Conservation (phyloP, 2,113 vertebrate genomes). For the Catharus bicknelli region DNA sequence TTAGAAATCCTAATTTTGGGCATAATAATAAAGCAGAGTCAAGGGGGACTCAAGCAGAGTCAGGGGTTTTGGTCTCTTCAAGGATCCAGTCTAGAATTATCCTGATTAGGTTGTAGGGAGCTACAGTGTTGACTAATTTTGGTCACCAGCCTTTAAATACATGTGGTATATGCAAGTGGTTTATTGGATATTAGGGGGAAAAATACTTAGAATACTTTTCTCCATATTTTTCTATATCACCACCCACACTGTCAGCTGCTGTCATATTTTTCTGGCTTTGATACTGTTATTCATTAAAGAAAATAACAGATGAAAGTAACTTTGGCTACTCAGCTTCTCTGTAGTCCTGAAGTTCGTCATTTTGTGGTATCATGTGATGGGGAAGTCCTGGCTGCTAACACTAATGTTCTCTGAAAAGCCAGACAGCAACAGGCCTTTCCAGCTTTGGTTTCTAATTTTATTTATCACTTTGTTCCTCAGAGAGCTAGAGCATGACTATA, state of each 20-base stretch:
- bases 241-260: constrained; percentile 32
- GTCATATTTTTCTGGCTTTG: constrained; percentile 20
- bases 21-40: neutral
- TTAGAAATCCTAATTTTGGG: neutral
- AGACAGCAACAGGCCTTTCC: neutral
- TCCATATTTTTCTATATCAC: neutral
- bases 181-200: neutral
- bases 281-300: constrained; percentile 17
- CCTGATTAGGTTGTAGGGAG: neutral
- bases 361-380: neutral
- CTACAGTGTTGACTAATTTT: neutral
- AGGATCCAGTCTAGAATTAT: neutral
- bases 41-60: neutral
- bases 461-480: neutral
- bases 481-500: neutral
- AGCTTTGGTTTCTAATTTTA: neutral
- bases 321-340: neutral
- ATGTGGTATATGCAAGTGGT: neutral
- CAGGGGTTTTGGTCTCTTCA: neutral
- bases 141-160: neutral
- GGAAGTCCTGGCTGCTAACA: neutral
- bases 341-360: neutral
- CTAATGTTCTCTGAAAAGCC: neutral
- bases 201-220: neutral
- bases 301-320: neutral